Conservation (phyloP, 1,140 invertebrate species). For the Trinorchestia longiramus region DNA sequence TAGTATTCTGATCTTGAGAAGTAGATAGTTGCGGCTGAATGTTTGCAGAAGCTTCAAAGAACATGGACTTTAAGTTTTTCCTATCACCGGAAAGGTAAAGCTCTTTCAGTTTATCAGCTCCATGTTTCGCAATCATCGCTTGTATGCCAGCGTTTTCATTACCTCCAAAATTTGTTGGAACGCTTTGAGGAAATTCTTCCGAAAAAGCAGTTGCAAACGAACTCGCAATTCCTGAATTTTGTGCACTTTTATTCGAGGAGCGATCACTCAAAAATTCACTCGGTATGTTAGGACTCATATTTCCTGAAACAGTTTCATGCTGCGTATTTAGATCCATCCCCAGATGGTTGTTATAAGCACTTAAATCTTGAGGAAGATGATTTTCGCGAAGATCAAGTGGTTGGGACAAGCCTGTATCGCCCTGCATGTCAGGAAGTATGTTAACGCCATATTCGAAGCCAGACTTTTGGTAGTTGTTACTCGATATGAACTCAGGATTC, state of each 20-base stretch:
- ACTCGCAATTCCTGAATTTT: not conserved
- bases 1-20: not conserved
- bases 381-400: not conserved
- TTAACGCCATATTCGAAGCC: not conserved
- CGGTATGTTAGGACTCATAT: not conserved
- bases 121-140: constrained; percentile 31
- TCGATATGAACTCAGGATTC: not conserved
- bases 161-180: not conserved
- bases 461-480: not conserved
- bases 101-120: constrained; percentile 14
- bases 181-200: not conserved
- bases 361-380: not conserved
- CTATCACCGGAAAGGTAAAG: not conserved
- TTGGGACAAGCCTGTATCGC: not conserved
- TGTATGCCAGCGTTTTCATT: not conserved
- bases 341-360: not conserved
- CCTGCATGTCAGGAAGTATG: not conserved
- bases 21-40: not conserved
- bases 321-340: not conserved
- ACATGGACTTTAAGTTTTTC: constrained; percentile 30
- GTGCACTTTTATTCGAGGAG: not conserved
- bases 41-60: not conserved
- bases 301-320: not conserved
- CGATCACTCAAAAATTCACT: not conserved
- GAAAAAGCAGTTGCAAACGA: not conserved